Conservation (phyloP, 1,140 invertebrate genomes). For the Himalopsyche phryganea region DNA sequence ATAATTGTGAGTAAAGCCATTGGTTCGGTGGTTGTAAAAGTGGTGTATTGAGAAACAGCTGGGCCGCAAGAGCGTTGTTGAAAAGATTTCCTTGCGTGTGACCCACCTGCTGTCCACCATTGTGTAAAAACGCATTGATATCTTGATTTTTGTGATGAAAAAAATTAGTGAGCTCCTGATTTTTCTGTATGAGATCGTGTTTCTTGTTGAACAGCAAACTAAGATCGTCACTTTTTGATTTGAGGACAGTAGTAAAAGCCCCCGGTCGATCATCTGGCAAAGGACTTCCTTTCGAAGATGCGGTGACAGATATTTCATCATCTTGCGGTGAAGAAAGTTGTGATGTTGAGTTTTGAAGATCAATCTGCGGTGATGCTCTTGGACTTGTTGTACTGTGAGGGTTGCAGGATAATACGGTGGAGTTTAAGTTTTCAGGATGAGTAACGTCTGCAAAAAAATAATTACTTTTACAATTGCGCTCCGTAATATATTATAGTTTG, state of each 20-base stretch:
- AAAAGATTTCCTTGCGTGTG: conserved; percentile 53
- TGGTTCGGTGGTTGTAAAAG: conserved; percentile 67
- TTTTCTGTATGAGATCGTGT: conserved; percentile 33
- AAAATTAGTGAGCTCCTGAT: conserved; percentile 23
- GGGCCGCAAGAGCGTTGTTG: conserved; percentile 64
- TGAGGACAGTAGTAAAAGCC: conserved; percentile 50
- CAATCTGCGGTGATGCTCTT: conserved; percentile 47
- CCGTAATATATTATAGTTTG: background rate
- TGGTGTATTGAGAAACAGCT: conserved; percentile 67
- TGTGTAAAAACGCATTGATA: conserved; percentile 47
- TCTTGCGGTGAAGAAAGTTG: conserved; percentile 54
- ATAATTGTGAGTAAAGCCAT: conserved; percentile 70
- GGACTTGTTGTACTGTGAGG: conserved; percentile 66
- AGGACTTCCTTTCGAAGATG: conserved; percentile 49
- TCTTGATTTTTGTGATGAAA: conserved; percentile 32
- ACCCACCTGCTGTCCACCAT: conserved; percentile 42
- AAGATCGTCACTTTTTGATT: conserved; percentile 42
- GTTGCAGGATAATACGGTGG: conserved; percentile 43
- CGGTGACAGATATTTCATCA: conserved; percentile 67
- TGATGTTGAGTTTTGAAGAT: conserved; percentile 41
- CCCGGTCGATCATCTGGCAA: conserved; percentile 51
- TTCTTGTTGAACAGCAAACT: conserved; percentile 27
- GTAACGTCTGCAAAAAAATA: conserved; percentile 14
- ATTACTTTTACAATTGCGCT: background rate
- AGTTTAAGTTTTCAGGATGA: conserved; percentile 23